These are phyloP conservation scores for Tinea semifulvella DNA, from an alignment of 2,888 invertebrate species.

Conservation along the genomic window DNA sequence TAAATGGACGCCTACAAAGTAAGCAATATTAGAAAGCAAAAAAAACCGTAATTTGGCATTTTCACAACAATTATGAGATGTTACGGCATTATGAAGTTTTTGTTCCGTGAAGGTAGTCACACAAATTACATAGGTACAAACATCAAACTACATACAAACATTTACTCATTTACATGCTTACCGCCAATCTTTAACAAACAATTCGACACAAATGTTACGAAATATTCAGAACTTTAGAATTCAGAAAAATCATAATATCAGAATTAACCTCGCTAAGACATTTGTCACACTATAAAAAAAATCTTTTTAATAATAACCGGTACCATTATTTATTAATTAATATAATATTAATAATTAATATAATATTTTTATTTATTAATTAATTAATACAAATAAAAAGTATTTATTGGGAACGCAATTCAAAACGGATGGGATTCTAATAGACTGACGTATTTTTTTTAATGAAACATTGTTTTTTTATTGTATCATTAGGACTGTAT, in stretches of 20 bases:
- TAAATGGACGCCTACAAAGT: no score
- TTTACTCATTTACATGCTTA: constrained; percentile 9
- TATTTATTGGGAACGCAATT: not conserved
- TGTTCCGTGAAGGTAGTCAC: constrained; percentile 11
- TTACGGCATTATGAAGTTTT: constrained; percentile 9
- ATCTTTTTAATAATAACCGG: no score
- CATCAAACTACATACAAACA: constrained; percentile 7
- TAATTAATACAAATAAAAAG: not conserved
- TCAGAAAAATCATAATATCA: not conserved
- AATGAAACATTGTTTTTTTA: no score
- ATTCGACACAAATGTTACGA: not conserved
- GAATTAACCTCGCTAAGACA: no score
- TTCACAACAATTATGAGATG: constrained; percentile 2
- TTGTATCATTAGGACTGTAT: no score
- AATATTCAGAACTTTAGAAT: not conserved
- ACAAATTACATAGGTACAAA: not conserved
- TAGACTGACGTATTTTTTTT: no score
- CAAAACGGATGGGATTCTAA: no score
- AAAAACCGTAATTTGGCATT: not conserved
- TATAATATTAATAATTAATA: not conserved
- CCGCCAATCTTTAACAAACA: no score
- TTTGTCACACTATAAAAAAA: no score
- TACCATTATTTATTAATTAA: no score
- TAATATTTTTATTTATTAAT: not conserved
- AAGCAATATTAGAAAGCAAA: no score